Evolutionary conservation across 1,140 invertebrate species (phyloP).

Genomic region (Listronotus bonariensis): DNA sequence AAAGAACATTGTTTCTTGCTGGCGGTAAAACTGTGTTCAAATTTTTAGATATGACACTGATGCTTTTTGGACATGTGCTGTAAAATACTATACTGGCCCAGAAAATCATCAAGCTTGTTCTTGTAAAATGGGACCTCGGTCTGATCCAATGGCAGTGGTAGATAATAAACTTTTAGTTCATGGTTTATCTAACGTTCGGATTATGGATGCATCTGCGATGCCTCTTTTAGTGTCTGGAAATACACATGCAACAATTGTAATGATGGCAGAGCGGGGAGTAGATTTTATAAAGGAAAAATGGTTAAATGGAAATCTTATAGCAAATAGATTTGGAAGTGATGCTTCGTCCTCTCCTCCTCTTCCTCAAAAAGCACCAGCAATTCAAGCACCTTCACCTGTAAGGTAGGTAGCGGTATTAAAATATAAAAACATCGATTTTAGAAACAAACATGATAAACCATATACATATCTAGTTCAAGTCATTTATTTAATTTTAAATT

Average conservation of each 20-base stretch:
- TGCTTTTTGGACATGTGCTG: conserved; percentile 80
- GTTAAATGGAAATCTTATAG: conserved; percentile 7
- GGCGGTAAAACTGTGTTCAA: too few species aligned
- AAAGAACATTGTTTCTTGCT: too few species aligned
- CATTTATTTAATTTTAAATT: too few species aligned
- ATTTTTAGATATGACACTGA: conserved; percentile 70
- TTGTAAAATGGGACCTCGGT: conserved; percentile 76
- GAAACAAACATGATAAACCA: neutral
- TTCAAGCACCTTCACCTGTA: conserved; percentile 4
- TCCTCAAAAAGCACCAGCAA: conserved; percentile 18
- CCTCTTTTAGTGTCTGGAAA: conserved; percentile 76
- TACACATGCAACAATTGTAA: conserved; percentile 79
- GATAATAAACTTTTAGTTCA: conserved; percentile 71
- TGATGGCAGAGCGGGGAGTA: conserved; percentile 82
- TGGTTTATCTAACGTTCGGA: conserved; percentile 70
- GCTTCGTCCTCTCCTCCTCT: neutral
- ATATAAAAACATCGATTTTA: neutral
- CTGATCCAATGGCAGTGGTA: conserved; percentile 72
- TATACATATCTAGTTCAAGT: too few species aligned
- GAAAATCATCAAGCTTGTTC: conserved; percentile 87
- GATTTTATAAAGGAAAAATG: conserved; percentile 75
- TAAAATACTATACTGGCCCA: conserved; percentile 73
- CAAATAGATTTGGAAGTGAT: conserved; percentile 25
- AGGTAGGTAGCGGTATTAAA: neutral
- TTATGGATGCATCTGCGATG: conserved; percentile 82